Percentiles rank a stretch among this genome's conserved stretches.
Evolutionary conservation across 2,113 vertebrate genomes (phyloP).

Genomic region (Hipposideros armiger): DNA sequence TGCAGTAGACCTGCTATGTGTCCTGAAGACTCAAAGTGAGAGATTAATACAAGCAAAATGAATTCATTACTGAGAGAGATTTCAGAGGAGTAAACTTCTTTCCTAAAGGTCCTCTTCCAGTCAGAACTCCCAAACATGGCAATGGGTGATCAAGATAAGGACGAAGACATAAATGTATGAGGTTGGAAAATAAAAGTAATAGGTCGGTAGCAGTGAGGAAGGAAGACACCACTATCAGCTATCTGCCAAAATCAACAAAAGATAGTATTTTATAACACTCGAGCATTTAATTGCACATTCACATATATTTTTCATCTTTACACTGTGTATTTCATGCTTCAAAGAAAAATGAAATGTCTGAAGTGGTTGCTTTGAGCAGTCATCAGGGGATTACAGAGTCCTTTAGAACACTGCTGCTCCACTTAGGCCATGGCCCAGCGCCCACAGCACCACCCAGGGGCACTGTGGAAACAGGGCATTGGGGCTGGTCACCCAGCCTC

Average conservation of each 20-base stretch:
- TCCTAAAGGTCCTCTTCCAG: neutral
- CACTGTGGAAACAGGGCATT: neutral
- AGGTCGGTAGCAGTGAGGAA: neutral
- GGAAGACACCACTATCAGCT: neutral
- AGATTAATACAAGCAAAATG: slow-evolving; percentile 18
- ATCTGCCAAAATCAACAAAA: neutral
- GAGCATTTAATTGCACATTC: neutral
- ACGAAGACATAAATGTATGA: neutral
- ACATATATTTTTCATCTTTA: neutral
- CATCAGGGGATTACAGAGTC: neutral
- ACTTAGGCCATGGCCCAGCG: neutral
- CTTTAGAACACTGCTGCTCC: neutral
- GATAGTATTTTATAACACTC: neutral
- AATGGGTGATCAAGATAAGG: neutral
- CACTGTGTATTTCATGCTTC: neutral
- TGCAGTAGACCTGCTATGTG: neutral
- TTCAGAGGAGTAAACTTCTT: neutral
- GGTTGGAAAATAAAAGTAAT: slow-evolving; percentile 35
- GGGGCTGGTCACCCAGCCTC: neutral
- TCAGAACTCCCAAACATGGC: neutral
- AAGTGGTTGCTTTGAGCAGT: neutral
- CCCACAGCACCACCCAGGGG: neutral
- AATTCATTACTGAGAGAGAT: slow-evolving; percentile 4
- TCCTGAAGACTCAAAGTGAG: neutral
- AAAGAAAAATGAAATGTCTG: slow-evolving; percentile 20